Evolutionary conservation across 2,797 vertebrate species (phyloP).

Genomic region (Eospalax fontanierii): DNA sequence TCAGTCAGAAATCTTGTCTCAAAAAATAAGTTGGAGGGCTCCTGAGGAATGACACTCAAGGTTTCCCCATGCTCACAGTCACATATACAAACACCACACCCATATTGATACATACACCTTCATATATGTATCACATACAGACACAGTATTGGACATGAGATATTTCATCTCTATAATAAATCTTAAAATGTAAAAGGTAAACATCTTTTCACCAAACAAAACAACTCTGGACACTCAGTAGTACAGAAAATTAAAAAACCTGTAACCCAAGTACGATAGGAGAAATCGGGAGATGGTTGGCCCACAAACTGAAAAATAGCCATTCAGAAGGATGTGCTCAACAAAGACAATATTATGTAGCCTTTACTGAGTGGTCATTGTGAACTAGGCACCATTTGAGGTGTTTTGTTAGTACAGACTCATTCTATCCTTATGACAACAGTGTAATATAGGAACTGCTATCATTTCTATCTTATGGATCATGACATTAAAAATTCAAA

Average conservation of each 20-base stretch:
- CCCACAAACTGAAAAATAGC: background rate
- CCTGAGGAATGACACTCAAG: background rate
- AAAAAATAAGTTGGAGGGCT: background rate
- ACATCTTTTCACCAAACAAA: constrained; percentile 1
- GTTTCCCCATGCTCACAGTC: background rate
- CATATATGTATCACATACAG: background rate
- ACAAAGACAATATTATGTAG: background rate
- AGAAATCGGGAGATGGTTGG: background rate
- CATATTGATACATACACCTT: background rate
- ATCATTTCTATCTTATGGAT: constrained; percentile 17
- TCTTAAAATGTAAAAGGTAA: constrained; percentile 55
- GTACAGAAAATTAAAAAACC: constrained; percentile 5
- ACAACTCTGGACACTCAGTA: constrained; percentile 8
- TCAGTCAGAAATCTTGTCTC: background rate
- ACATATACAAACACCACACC: background rate
- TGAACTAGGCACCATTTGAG: background rate
- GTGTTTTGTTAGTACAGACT: background rate
- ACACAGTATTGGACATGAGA: background rate
- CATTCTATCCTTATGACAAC: background rate
- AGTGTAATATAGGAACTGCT: background rate
- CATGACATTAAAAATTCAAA: constrained; percentile 45
- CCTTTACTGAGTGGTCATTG: background rate
- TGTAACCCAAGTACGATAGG: background rate
- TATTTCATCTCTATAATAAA: background rate
- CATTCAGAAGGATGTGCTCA: background rate